Percentiles rank a stretch among this genome's conserved stretches.
phyloP scores from a whole-genome alignment of 2,797 vertebrate species.

The Spheniscus humboldti region DNA sequence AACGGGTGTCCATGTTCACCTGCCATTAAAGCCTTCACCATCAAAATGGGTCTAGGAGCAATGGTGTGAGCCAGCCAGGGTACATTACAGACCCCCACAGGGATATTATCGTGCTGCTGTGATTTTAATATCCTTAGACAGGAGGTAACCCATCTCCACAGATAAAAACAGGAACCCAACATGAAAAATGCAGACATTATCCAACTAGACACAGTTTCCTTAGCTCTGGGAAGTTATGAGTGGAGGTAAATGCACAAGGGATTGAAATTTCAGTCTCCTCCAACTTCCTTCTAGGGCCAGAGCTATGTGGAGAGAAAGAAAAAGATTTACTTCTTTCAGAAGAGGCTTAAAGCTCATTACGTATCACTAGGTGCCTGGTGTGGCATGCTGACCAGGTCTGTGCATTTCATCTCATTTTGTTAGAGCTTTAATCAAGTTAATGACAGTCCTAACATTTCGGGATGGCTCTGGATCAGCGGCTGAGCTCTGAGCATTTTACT shows the following conservation, averaged over 20 bases:
- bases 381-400: neutral
- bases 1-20: neutral
- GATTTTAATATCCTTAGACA: neutral
- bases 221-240: neutral
- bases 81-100: neutral
- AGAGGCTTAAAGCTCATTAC: neutral
- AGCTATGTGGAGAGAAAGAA: neutral
- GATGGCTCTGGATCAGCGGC: neutral
- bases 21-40: neutral
- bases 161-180: neutral
- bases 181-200: conserved; percentile 23
- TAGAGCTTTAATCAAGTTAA: conserved; percentile 11
- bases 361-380: neutral
- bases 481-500: neutral
- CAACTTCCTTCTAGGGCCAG: neutral
- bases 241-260: neutral
- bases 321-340: neutral
- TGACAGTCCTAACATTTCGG: conserved; percentile 1
- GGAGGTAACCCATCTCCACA: neutral
- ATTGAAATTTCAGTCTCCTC: conserved; percentile 6
- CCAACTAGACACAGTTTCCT: neutral
- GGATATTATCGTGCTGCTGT: neutral
- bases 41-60: neutral
- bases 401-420: neutral
- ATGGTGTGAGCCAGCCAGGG: neutral